Conservation (phyloP, 1,140 invertebrate genomes). For the Trichoplusia ni region DNA sequence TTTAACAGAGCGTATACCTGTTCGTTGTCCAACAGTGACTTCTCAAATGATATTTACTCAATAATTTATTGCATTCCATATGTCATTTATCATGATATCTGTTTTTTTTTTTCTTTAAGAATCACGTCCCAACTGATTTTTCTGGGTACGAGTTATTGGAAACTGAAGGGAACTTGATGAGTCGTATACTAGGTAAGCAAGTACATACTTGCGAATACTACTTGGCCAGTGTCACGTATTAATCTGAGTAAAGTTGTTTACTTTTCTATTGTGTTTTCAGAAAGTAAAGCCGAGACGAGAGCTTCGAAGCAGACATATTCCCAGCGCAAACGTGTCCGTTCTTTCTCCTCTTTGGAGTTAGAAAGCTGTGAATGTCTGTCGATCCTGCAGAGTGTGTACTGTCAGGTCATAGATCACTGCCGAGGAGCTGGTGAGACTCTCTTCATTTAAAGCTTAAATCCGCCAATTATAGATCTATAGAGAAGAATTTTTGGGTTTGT, state of each 20-base stretch:
- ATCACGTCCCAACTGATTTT: not conserved
- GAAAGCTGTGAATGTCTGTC: conserved; percentile 81
- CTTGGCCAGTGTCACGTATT: too few relatives aligned
- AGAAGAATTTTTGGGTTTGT: too few relatives aligned
- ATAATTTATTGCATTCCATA: too few relatives aligned
- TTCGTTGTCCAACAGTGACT: too few relatives aligned
- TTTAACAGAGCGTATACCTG: too few relatives aligned
- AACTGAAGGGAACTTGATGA: conserved; percentile 19
- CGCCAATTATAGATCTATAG: too few relatives aligned
- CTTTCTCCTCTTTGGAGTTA: conserved; percentile 54
- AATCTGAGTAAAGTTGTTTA: not conserved
- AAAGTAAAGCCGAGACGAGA: not conserved
- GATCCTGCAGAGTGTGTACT: conserved; percentile 81
- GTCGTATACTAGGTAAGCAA: not conserved
- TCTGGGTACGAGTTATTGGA: conserved; percentile 13
- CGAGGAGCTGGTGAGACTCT: conserved; percentile 80
- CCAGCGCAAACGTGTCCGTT: conserved; percentile 43
- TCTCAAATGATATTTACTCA: too few relatives aligned
- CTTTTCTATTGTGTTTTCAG: not conserved
- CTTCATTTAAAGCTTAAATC: too few relatives aligned
- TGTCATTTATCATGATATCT: not conserved
- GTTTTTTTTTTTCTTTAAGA: conserved; percentile 3
- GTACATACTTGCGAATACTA: too few relatives aligned
- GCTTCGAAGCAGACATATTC: conserved; percentile 14
- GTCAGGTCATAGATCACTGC: conserved; percentile 83